phyloP scores from a whole-genome alignment of 2,797 vertebrate species.

The Melopsittacus undulatus region DNA sequence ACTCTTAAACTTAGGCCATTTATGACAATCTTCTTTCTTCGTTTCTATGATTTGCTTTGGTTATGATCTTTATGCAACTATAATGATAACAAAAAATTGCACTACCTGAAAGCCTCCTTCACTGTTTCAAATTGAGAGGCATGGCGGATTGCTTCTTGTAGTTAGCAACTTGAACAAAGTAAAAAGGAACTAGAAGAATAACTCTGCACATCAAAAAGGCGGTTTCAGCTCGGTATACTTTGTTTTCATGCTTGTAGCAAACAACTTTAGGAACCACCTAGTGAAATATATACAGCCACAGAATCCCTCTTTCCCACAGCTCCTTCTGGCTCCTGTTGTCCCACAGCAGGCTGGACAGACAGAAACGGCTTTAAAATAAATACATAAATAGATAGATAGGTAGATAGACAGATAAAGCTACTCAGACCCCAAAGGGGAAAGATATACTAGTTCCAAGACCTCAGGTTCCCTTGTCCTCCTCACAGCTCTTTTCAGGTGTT shows the following conservation, averaged over 20 bases:
- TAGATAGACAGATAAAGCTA: neutral
- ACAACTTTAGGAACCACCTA: slow-evolving; percentile 26
- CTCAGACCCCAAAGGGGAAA: neutral
- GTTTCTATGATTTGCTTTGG: neutral
- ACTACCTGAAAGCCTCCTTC: neutral
- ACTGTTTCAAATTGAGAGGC: neutral
- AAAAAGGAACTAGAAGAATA: neutral
- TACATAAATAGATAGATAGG: neutral
- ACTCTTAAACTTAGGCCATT: neutral
- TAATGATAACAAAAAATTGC: neutral
- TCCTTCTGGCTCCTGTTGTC: slow-evolving; percentile 7
- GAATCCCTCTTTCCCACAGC: slow-evolving; percentile 14
- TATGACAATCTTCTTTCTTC: neutral
- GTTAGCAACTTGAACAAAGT: neutral
- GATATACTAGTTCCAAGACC: neutral
- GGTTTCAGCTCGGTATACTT: neutral
- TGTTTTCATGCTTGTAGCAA: slow-evolving; percentile 7
- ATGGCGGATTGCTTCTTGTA: neutral
- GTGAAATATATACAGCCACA: slow-evolving; percentile 21
- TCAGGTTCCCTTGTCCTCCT: neutral
- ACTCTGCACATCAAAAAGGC: neutral
- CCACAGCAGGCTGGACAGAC: neutral
- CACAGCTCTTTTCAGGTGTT: neutral
- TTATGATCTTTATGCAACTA: neutral
- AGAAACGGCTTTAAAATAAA: neutral